A percentile compares a stretch with the other conserved stretches of the same genome.
Evolutionary conservation across 2,888 invertebrate species (phyloP).

Genomic region (Perdita meconis): DNA sequence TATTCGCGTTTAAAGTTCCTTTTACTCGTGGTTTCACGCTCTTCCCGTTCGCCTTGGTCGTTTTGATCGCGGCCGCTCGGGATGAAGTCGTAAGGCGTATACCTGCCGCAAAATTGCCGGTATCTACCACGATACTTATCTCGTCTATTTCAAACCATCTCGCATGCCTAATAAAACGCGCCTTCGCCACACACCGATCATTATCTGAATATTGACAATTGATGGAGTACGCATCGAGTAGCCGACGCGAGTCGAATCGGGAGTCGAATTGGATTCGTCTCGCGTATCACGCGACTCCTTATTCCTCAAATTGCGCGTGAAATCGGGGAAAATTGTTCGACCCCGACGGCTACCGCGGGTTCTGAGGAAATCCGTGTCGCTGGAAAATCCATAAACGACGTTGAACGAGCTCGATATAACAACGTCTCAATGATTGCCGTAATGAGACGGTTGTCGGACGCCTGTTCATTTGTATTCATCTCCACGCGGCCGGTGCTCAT

Average conservation of each 20-base stretch:
- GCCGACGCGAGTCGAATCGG: neutral
- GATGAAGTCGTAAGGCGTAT: constrained; percentile 72
- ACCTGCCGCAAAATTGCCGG: constrained; percentile 54
- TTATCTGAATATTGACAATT: constrained; percentile 6
- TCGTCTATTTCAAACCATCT: constrained; percentile 23
- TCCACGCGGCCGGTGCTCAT: neutral
- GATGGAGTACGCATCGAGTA: neutral
- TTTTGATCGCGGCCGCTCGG: constrained; percentile 39
- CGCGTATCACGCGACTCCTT: too few relatives aligned
- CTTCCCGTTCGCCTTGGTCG: constrained; percentile 19
- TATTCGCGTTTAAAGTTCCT: constrained; percentile 37
- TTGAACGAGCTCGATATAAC: neutral
- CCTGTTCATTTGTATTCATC: constrained; percentile 19
- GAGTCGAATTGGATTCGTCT: neutral
- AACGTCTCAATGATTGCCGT: neutral
- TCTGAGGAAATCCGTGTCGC: neutral
- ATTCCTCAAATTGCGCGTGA: too few relatives aligned
- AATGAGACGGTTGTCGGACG: constrained; percentile 3
- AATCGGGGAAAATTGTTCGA: too few relatives aligned
- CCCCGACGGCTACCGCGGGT: too few relatives aligned
- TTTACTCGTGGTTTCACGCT: constrained; percentile 42
- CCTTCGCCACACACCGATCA: neutral
- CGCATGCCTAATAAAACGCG: constrained; percentile 38
- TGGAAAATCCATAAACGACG: neutral
- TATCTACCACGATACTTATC: constrained; percentile 55